Percentiles rank a stretch among this genome's conserved stretches.
phyloP scores from a whole-genome alignment of 2,113 vertebrate genomes.

The Oreochromis aureus region DNA sequence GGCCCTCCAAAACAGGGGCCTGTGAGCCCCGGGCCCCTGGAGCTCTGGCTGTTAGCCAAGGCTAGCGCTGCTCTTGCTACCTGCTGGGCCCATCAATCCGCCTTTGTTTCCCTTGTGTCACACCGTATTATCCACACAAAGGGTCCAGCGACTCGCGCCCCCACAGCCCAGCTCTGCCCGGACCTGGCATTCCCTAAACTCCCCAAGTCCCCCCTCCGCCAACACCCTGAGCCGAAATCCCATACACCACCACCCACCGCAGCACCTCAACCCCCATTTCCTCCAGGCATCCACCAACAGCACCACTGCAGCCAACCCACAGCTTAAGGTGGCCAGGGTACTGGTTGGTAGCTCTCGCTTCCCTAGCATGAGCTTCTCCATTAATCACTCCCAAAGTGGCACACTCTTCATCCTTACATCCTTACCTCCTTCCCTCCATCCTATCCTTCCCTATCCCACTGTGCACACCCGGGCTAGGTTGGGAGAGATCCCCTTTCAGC shows the following conservation, averaged over 20 bases:
- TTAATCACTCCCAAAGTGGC: slow-evolving; percentile 29
- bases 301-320: neutral
- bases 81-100: slow-evolving; percentile 98
- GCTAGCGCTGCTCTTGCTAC: slow-evolving; percentile 83
- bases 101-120: slow-evolving; percentile 97
- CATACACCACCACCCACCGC: slow-evolving; percentile 55
- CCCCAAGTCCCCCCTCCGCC: slow-evolving; percentile 65
- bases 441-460: slow-evolving; percentile 39
- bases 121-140: slow-evolving; percentile 97
- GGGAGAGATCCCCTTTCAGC: slow-evolving; percentile 76
- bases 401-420: neutral
- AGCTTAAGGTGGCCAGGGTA: neutral
- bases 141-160: slow-evolving; percentile 83
- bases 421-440: neutral
- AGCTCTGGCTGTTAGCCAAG: slow-evolving; percentile 72
- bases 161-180: slow-evolving; percentile 82
- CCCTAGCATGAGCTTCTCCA: neutral
- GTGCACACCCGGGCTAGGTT: slow-evolving; percentile 58
- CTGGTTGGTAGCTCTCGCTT: slow-evolving; percentile 56
- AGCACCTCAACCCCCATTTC: slow-evolving; percentile 26
- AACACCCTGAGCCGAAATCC: slow-evolving; percentile 59
- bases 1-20: slow-evolving; percentile 72
- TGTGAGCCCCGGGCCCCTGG: slow-evolving; percentile 69
- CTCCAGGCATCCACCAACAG: slow-evolving; percentile 32
- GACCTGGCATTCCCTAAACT: slow-evolving; percentile 89